Evolutionary conservation across 2,888 invertebrate species (phyloP).

Genomic region (Chrysina gloriosa): DNA sequence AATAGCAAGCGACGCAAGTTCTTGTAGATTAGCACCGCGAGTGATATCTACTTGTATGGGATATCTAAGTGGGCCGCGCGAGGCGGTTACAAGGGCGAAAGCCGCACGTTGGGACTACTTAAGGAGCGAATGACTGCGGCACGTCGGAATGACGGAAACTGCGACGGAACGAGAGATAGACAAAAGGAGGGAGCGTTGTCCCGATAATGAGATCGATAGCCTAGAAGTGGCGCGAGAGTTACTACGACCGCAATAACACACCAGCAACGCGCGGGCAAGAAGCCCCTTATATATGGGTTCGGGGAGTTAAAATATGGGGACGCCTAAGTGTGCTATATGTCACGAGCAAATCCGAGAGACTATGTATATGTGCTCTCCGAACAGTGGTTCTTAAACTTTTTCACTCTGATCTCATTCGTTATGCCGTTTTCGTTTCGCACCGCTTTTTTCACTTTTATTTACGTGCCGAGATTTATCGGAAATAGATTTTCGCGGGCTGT

Average conservation of each 20-base stretch:
- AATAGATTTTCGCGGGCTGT: too few species aligned
- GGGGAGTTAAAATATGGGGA: not conserved
- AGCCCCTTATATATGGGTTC: not conserved
- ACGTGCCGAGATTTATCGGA: too few species aligned
- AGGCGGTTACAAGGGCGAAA: constrained; percentile 16
- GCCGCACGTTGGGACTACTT: constrained; percentile 20
- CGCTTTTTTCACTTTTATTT: not conserved
- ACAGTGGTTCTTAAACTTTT: constrained; percentile 20
- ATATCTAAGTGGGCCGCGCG: constrained; percentile 27
- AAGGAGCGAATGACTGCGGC: constrained; percentile 7
- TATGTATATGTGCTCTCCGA: not conserved
- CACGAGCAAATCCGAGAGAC: not conserved
- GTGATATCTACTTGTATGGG: constrained; percentile 23
- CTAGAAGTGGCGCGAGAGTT: not conserved
- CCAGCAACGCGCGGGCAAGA: not conserved
- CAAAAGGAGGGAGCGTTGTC: constrained; percentile 24
- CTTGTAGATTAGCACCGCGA: constrained; percentile 5
- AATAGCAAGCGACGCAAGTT: not conserved
- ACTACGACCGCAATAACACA: not conserved
- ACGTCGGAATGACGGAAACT: not conserved
- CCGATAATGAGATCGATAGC: constrained; percentile 30
- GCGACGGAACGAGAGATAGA: not conserved
- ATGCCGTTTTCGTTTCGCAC: not conserved
- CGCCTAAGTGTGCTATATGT: constrained; percentile 9
- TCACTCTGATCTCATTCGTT: constrained; percentile 8